Conservation (phyloP, 2,888 invertebrate species). For the Drosophila ezoana region DNA sequence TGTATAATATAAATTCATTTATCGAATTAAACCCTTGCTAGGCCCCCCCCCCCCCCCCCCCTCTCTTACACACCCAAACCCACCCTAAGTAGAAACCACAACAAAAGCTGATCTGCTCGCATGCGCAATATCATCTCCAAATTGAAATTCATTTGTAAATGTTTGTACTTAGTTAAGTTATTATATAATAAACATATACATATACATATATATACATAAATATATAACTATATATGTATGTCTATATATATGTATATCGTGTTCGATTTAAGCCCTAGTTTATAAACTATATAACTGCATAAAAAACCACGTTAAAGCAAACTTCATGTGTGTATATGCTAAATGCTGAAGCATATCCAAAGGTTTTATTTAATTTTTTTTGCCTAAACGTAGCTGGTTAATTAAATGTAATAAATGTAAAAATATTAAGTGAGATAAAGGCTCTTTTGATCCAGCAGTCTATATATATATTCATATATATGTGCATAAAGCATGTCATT, state of each 20-base stretch:
- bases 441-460: neutral
- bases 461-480: neutral
- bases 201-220: slow-evolving; percentile 9
- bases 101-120: slow-evolving; percentile 2
- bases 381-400: slow-evolving; percentile 33
- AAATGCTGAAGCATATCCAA: slow-evolving; percentile 39
- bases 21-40: neutral
- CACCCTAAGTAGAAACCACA: neutral
- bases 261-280: slow-evolving; percentile 36
- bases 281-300: slow-evolving; percentile 4
- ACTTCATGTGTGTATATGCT: slow-evolving; percentile 15
- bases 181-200: slow-evolving; percentile 6
- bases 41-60: neutral
- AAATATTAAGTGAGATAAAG: slow-evolving; percentile 33
- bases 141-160: slow-evolving; percentile 44
- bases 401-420: slow-evolving; percentile 65
- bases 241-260: slow-evolving; percentile 8
- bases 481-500: slow-evolving; percentile 4
- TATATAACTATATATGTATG: slow-evolving; percentile 10
- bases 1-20: slow-evolving; percentile 9
- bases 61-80: too few relatives aligned
- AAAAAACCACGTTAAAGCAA: slow-evolving; percentile 4
- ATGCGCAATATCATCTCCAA: neutral
- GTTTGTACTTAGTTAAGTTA: slow-evolving; percentile 44
- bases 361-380: slow-evolving; percentile 40